Base-by-base conservation (phyloP, 23 tunicate genomes). In the Diplosoma virens region DNA sequence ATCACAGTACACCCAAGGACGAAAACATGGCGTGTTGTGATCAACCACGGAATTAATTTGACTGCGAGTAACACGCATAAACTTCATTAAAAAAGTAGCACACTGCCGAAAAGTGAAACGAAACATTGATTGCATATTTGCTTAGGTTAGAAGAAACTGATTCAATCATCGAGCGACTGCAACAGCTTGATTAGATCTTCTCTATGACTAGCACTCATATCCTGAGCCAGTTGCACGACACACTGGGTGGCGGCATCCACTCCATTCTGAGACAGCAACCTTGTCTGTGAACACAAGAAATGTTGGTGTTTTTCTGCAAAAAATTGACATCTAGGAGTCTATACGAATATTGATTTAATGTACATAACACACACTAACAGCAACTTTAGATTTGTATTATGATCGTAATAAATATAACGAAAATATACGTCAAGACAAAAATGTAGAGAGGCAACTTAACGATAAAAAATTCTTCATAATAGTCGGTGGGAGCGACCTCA, bases 191-290 rank as follows among this genome's bases (percentile, higher is more conserved):
- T 61, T 16, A 85, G 67, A 30, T 92, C 92, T 32, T 81, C 68
- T 3, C 87, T 47, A 25, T 79, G 92, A 0, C 78, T 73, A 1
- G 84, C 71, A 20, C 53, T 52, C 75, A 92, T 65, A 46, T 64
- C 78, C 17, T 84, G 81, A 11, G 81, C 81, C 30, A 92, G 87
- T 30, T 92, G 97, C 20, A 92, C 81, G 1, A 85, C 75, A 32
- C 93, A 92, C 45, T 90, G 97, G 79, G 79, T 84, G 17, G 86
- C 90, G 30, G 75, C 81, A 30, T 90, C 90, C 7, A 90, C 58
- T 5, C 82, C 66, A 33, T 67, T 58, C 9, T 77, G 61, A 6
- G 82, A 84, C 21, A 84, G 47, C 20, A 52, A 36, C 6, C 89
- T 82, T 25, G 69, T 64, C 87, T 82, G 67, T 1, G 46, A 71